Base-by-base conservation (phyloP, 1,140 invertebrate genomes). In the Coelopa frigida region DNA sequence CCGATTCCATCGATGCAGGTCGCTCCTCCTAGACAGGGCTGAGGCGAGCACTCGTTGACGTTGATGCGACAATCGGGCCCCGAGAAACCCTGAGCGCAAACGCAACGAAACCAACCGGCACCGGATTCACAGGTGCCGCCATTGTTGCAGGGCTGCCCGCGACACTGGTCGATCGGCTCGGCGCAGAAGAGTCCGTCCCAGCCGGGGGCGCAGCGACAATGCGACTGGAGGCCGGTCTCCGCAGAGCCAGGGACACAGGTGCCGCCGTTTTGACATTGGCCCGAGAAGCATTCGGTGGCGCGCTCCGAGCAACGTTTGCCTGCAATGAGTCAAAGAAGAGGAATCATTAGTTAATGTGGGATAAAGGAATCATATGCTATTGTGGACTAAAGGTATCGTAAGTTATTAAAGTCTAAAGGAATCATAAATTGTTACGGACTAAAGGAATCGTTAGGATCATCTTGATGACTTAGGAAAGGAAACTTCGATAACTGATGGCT, bases 11-110 rank as follows among this genome's bases (percentile, higher is more conserved):
- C 83, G 1, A 85, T 73, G 66, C 92, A 95, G 12, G 84, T 88
- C 15, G 84, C 87, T 10, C 87, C 87, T 59, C 88, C 82, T 11
- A 79, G 77, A 72, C 94, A 98, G 1, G 91, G 91, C 50, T 82
- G 80, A 10, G 78, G 75, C 47, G 81, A 81, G 68, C 82, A 89
- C 55, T 85, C 84, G 59, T 87, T 83, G n/a, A 84, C 76, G 57
- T 87, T 86, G 60, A 84, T 79, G 75, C 36, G 76, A 79, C 74
- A 92, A 84, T 52, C 89, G 77, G 52, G 77, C 55, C 83, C 85
- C 2, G 79, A 80, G 70, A 91, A 94, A 4, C 89, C 89, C 18
- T 78, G 70, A 0, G 83, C 79, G 66, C 89, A 93, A 54, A 88
- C 78, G 63, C 85, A 89, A 7, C 79, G 72, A 66, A 85, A 91